Conservation (phyloP, 2,888 invertebrate species). For the Carabus problematicus region DNA sequence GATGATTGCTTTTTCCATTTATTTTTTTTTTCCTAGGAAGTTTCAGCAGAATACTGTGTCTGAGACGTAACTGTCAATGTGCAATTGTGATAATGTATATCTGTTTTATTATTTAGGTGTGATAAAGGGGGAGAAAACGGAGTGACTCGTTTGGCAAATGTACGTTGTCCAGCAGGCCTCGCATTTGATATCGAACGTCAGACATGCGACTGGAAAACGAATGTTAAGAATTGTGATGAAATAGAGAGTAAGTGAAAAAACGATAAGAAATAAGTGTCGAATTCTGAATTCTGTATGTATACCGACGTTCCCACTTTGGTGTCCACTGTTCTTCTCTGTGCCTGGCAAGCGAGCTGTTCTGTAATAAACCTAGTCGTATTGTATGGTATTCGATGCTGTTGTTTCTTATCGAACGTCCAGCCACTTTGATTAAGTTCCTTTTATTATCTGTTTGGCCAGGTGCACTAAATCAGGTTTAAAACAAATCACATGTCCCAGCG, state of each 20-base stretch:
- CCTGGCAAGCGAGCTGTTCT: not conserved
- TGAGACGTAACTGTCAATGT: not conserved
- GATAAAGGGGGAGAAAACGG: conserved; percentile 90
- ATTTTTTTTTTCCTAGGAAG: not conserved
- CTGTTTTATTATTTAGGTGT: conserved; percentile 72
- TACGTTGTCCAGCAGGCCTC: conserved; percentile 88
- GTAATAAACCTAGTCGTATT: not conserved
- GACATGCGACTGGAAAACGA: conserved; percentile 95
- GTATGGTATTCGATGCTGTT: conserved; percentile 5
- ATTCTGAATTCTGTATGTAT: not conserved
- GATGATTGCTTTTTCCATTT: not conserved
- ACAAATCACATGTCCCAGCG: conserved; percentile 96
- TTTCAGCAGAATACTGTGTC: not conserved
- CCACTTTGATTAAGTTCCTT: conserved; percentile 21
- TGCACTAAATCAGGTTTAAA: conserved; percentile 95
- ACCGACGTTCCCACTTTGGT: not conserved
- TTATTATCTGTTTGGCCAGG: conserved; percentile 62
- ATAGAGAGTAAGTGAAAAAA: conserved; percentile 86
- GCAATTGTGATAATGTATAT: conserved; percentile 5
- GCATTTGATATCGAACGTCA: conserved; percentile 94
- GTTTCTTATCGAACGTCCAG: conserved; percentile 34
- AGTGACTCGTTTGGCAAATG: conserved; percentile 84
- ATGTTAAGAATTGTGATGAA: conserved; percentile 95
- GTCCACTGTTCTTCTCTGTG: conserved; percentile 6
- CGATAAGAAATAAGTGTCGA: conserved; percentile 51